Evolutionary conservation across 1,140 invertebrate species (phyloP), one percentile per base, ranked within the genome.

Genomic region (Meloidogyne exigua): DNA sequence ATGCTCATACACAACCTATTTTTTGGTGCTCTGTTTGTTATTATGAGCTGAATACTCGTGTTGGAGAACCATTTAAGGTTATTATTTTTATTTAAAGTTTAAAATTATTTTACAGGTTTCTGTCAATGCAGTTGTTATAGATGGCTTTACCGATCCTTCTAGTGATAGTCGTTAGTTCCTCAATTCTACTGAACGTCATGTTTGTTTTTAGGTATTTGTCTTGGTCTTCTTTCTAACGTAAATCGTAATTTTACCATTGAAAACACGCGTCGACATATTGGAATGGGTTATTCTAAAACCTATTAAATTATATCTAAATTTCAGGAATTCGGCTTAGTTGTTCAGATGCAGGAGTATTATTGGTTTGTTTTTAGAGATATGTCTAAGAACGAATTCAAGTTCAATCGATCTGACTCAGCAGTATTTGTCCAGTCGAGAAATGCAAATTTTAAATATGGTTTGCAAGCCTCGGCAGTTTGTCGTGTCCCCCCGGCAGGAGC

Each of bases 401-500:
- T 80, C 4, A 82, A 82, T 44, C 63, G 72, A 15, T 82, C 81
- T 7, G 81, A 82, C 42, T 76, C 83, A 3, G 80, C 83, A n/a
- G 75, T 82, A 18, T 82, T 82, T 57, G 75, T 82, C 18, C 81
- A 82, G 62, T 82, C 81, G 12, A 62, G 81, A n/a, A 82, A 82
- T 57, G 63, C 79, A 15, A 82, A 82, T 65, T 84, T 82, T 71
- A 82, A 84, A 36, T 79, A 84, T 36, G 69, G 80, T 49, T 71
- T 84, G 26, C 79, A 75, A 44, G 64, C 83, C 25, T 75, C 82
- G 9, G 80, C 83, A 15, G 81, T 84, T 7, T 75, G 73, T 69
- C 65, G 73, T 3, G 65, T 75, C 4, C 73, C 73, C 9, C 57
- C 88, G 94, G 95, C 94, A 68, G 49, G 49, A n/a, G 98, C 96